Evolutionary conservation across 2,888 invertebrate species (phyloP), one percentile per base, ranked within the genome.

Genomic region (Linnaemya tessellans): DNA sequence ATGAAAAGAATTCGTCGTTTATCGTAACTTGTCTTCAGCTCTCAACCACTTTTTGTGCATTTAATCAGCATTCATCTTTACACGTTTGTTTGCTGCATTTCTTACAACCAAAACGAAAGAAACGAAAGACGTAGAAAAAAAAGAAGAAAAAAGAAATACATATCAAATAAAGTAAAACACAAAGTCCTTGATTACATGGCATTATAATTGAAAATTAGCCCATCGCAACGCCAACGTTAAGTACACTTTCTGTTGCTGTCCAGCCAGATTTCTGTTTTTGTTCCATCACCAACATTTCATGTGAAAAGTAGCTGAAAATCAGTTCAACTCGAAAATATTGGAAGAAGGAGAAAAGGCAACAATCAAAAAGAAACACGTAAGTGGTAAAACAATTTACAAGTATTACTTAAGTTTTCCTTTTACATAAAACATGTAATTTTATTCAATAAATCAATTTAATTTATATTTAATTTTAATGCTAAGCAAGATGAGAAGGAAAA

Each of bases 131-230:
- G 20, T 15, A 4, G 3, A 30, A 30, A 30, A 2, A 30, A 30
- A 35, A 20, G 1, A 70, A 30, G 5, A 30, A 2, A 30, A 30
- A 35, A 20, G 1, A 70, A 41, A 18, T 54, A 64, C 7, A 22
- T 46, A n/a, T 38, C 49, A 60, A 65, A 58, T 68, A 64, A 64
- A 56, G 35, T 65, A 68, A 73, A 54, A 68, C 67, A 62, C 58
- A 71, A 73, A 78, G 79, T 71, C 75, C 82, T 85, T 87, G 86
- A 87, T 87, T 87, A 85, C 82, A 86, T 87, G 87, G 84, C 83
- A 87, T 70, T 86, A 86, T 86, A 84, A 87, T 87, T 86, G 86
- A 80, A 87, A 87, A 87, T 87, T 87, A 86, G 68, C 64, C 65
- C 73, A 82, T 65, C 65, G 67, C 65, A 71, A 71, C 71, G 51